These are phyloP conservation scores for Oncorhynchus kisutch DNA, from an alignment of 2,113 vertebrate genomes.

Conservation along the genomic window DNA sequence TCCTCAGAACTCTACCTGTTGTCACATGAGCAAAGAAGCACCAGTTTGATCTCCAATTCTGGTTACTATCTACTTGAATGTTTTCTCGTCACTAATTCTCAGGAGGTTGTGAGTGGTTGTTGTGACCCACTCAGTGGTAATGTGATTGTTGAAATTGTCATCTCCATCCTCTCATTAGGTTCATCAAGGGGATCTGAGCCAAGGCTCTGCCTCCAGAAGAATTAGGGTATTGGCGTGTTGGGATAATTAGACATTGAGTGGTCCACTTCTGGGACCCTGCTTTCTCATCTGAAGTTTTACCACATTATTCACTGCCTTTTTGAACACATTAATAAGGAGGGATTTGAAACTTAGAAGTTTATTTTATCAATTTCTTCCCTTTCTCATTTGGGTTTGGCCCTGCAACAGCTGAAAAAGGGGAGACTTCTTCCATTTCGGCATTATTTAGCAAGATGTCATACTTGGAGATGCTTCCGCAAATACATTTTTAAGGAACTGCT, in stretches of 20 bases:
- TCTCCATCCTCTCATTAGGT: slow-evolving; percentile 2
- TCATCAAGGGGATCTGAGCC: background rate
- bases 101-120: background rate
- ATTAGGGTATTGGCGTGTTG: background rate
- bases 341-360: slow-evolving; percentile 37
- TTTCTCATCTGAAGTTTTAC: slow-evolving; percentile 27
- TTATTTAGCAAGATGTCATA: slow-evolving; percentile 36
- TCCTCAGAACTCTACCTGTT: too few species aligned
- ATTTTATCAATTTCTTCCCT: slow-evolving; percentile 37
- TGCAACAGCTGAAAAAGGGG: slow-evolving; percentile 4
- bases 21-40: too few species aligned
- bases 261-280: slow-evolving; percentile 5
- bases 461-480: slow-evolving; percentile 31
- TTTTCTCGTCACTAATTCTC: background rate
- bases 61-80: background rate
- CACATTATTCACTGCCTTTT: slow-evolving; percentile 36
- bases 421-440: background rate
- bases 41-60: background rate
- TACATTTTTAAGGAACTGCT: slow-evolving; percentile 42
- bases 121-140: background rate
- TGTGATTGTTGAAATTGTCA: background rate
- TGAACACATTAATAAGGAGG: slow-evolving; percentile 41
- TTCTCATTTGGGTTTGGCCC: background rate
- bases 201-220: background rate
- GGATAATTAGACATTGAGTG: slow-evolving; percentile 7